Evolutionary conservation across 2,888 invertebrate species (phyloP), one percentile per base, ranked within the genome.

Genomic region (Megalurothrips usitatus): DNA sequence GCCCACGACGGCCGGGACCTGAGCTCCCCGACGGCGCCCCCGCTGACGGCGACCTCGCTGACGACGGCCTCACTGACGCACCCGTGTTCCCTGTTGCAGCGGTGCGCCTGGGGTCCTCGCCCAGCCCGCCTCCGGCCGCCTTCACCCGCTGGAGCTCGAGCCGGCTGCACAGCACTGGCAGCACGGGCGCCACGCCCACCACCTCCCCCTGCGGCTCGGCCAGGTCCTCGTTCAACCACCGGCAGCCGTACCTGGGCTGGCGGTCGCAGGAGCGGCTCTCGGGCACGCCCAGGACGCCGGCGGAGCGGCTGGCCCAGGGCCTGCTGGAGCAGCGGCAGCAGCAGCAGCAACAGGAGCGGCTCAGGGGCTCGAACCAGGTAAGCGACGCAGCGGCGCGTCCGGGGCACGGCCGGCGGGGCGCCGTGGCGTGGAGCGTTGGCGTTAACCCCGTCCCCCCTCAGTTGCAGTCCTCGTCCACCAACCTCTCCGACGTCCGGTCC

Each of bases 231-330:
- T 94, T 94, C 89, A 95, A 94, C 86, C 94, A 94, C 84, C 91
- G 96, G 68, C 94, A 95, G 87, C 96, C 96, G 0, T 96, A 96
- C 88, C 90, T 96, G 83, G 96, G 96, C 80, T 96, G 96, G 96
- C 90, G 96, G 84, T 91, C 91, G 4, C 92, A 92, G 86, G 95
- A 96, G 87, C 96, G 96, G 87, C 91, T 95, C 83, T 89, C 96
- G 81, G 91, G 93, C 84, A 90, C 91, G 84, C 94, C 94, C 1
- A 90, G 95, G 85, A 95, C 96, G 82, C 95, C 96, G 79, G 95
- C 95, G 84, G 96, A 96, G 89, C 91, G 94, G 90, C 87, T 90
- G 81, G 89, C 89, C 82, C 88, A 88, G 83, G 88, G 88, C 82
- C 86, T 89, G 82, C 86, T 88, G 82, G 87, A 88, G 80, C 87